Conservation (phyloP, 1,140 invertebrate genomes). For the Meloidogyne chitwoodi region DNA sequence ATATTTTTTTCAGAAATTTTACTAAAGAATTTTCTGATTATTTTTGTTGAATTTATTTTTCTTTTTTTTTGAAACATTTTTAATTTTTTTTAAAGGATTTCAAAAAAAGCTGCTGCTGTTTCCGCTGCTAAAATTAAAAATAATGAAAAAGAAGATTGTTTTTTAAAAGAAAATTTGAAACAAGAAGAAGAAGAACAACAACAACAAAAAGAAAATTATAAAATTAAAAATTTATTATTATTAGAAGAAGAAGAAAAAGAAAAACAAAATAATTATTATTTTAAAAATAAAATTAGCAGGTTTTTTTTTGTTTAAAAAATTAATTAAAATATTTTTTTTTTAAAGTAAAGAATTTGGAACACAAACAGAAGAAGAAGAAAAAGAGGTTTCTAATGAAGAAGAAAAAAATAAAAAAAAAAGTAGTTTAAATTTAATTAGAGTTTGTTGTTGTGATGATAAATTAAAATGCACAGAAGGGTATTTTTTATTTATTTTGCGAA, state of each 20-base stretch:
- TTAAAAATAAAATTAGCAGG: not conserved
- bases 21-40: too few relatives aligned
- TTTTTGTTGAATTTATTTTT: not conserved
- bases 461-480: conserved; percentile 13
- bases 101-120: conserved; percentile 27
- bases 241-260: not conserved
- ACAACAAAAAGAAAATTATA: not conserved
- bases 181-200: not conserved
- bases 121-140: conserved; percentile 9
- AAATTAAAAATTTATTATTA: not conserved
- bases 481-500: too few relatives aligned
- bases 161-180: not conserved
- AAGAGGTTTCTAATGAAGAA: not conserved
- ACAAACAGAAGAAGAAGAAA: not conserved
- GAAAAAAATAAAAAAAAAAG: not conserved
- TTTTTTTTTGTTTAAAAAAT: too few relatives aligned
- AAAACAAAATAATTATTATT: not conserved
- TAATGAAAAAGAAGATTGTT: too few relatives aligned
- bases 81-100: conserved; percentile 30
- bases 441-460: conserved; percentile 34
- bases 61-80: not conserved
- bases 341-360: not conserved
- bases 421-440: conserved; percentile 25
- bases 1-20: too few relatives aligned
- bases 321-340: too few relatives aligned